Conservation (phyloP, 2,888 invertebrate genomes). For the Nephrotoma flavescens region DNA sequence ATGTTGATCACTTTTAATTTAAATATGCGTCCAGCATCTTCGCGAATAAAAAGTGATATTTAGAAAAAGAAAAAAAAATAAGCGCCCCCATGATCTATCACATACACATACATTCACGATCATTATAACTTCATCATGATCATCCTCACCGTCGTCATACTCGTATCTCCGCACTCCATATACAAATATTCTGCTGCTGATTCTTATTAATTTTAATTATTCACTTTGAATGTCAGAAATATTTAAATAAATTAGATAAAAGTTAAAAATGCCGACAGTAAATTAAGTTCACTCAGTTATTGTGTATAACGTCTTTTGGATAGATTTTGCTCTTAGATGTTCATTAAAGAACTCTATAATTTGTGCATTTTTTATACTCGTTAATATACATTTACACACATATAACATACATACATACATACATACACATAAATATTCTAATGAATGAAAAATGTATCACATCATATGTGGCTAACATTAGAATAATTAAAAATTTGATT, state of each 20-base stretch:
- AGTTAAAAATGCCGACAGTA: neutral
- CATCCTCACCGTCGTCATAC: neutral
- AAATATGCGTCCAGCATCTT: neutral
- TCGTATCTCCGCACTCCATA: neutral
- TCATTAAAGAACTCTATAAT: neutral
- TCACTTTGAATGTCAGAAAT: neutral
- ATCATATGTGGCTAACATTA: neutral
- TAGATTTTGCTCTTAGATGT: neutral
- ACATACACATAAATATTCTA: neutral
- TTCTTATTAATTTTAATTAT: neutral
- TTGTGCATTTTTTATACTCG: neutral
- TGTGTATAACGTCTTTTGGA: neutral
- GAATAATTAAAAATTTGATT: neutral
- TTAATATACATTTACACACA: too few species aligned
- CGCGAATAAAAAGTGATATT: neutral
- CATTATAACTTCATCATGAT: neutral
- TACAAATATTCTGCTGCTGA: neutral
- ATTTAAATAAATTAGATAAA: neutral
- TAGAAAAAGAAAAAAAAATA: neutral
- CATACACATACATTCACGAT: neutral
- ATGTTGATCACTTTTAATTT: neutral
- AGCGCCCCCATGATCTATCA: neutral
- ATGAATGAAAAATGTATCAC: neutral
- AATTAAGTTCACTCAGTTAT: neutral
- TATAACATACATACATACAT: too few species aligned